Evolutionary conservation across 2,888 invertebrate genomes (phyloP), one percentile per base, ranked within the genome.

Genomic region (Mesochorus sp.): DNA sequence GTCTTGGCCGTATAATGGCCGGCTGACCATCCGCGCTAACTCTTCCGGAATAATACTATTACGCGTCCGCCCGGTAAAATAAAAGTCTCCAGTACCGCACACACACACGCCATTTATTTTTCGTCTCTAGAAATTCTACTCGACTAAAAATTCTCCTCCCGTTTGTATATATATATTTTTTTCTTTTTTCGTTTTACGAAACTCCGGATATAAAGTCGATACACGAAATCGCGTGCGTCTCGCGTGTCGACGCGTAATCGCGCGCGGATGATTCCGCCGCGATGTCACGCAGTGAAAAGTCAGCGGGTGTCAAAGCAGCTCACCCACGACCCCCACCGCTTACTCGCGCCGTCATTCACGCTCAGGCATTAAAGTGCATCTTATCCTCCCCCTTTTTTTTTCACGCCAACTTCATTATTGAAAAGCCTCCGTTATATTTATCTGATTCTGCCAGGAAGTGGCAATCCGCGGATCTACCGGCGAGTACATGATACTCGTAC

Each of bases 381-480:
- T 39, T 47, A 64, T 31, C 19, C 55, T 64, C 64, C 24, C 53
- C 42, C 61, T 31, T 34, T 47, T 55, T 81, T 81, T 74, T 80
- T 49, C 82, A 75, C 75, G 81, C 81, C 82, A 80, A 88, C 88
- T 88, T 87, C 87, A 88, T 87, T 88, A 87, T 87, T 85, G 76
- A 42, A n/a, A n/a, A 61, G 68, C 64, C 73, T 49, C 71, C 80
- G 83, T 86, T 86, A n/a, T n/a, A 87, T 86, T 87, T 86, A 86
- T 82, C 79, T 21, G 6, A 3, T 21, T 70, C 73, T n/a, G n/a
- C n/a, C n/a, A n/a, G n/a, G n/a, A n/a, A n/a, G n/a, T n/a, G n/a
- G n/a, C n/a, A n/a, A n/a, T n/a, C n/a, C n/a, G n/a, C n/a, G n/a
- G n/a, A n/a, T n/a, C n/a, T n/a, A n/a, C n/a, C n/a, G n/a, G n/a